Evolutionary conservation across 2,888 invertebrate genomes (phyloP).

Genomic region (Diaperis boleti): DNA sequence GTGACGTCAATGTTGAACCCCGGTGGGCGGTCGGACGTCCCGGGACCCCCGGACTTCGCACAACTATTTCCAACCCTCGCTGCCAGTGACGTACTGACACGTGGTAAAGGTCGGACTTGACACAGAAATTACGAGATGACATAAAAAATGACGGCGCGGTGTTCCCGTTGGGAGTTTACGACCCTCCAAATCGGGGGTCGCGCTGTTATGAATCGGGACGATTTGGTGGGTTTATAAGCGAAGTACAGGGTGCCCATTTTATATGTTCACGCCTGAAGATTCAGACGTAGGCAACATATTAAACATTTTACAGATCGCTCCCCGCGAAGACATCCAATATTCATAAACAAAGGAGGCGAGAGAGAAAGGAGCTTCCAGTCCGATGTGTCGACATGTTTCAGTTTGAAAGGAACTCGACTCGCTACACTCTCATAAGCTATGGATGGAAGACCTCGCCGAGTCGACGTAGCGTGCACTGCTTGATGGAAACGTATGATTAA

Average conservation of each 20-base stretch:
- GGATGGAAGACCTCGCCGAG: too few relatives aligned
- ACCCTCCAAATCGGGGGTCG: too few relatives aligned
- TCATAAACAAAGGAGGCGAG: neutral
- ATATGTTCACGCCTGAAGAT: neutral
- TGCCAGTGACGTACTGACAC: constrained; percentile 24
- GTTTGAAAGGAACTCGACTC: neutral
- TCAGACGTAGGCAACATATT: too few relatives aligned
- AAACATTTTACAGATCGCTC: too few relatives aligned
- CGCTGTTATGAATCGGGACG: too few relatives aligned
- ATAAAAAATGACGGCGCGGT: too few relatives aligned
- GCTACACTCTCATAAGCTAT: neutral
- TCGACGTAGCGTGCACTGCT: too few relatives aligned
- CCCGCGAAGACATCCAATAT: neutral
- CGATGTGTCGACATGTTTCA: neutral
- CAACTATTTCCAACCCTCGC: constrained; percentile 40
- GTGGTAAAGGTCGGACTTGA: constrained; percentile 7
- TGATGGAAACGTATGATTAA: too few relatives aligned
- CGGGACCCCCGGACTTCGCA: constrained; percentile 40
- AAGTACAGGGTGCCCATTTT: neutral
- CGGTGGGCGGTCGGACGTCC: constrained; percentile 41
- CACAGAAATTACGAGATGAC: too few relatives aligned
- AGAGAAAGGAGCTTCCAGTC: neutral
- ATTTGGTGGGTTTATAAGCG: neutral
- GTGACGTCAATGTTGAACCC: constrained; percentile 54
- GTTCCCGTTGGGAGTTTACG: too few relatives aligned